phyloP scores from a whole-genome alignment of 2,113 vertebrate species.

The Charina bottae region DNA sequence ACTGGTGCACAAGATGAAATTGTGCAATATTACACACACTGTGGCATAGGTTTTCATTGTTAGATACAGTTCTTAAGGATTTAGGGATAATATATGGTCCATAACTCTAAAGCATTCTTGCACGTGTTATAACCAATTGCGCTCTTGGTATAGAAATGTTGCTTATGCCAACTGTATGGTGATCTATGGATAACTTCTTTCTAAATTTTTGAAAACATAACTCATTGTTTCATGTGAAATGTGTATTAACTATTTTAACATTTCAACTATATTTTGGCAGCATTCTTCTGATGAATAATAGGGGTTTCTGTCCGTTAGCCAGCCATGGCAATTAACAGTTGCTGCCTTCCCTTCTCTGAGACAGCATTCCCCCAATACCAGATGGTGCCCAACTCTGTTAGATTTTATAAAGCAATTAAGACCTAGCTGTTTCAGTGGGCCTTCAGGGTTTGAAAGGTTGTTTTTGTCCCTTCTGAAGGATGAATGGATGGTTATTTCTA shows the following conservation, averaged over 20 bases:
- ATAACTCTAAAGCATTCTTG: neutral
- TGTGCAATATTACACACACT: neutral
- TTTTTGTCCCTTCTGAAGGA: too few relatives aligned
- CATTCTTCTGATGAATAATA: too few relatives aligned
- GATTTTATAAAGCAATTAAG: too few relatives aligned
- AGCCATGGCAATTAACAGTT: too few relatives aligned
- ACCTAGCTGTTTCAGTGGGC: too few relatives aligned
- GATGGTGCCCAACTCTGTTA: too few relatives aligned
- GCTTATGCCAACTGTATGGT: neutral
- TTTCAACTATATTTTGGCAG: neutral
- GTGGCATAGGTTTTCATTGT: neutral
- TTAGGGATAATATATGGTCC: neutral
- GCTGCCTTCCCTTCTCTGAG: too few relatives aligned
- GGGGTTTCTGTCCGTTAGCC: neutral
- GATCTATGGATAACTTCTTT: neutral
- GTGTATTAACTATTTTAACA: neutral
- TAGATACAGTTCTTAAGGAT: neutral
- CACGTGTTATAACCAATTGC: neutral
- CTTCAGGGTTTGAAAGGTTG: too few relatives aligned
- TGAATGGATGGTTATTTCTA: too few relatives aligned
- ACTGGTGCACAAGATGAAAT: too few relatives aligned
- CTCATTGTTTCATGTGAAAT: neutral
- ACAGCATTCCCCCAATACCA: too few relatives aligned
- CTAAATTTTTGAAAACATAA: neutral
- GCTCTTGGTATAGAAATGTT: neutral